Conservation (phyloP, 2,797 vertebrate genomes). For the Mus spretus region DNA sequence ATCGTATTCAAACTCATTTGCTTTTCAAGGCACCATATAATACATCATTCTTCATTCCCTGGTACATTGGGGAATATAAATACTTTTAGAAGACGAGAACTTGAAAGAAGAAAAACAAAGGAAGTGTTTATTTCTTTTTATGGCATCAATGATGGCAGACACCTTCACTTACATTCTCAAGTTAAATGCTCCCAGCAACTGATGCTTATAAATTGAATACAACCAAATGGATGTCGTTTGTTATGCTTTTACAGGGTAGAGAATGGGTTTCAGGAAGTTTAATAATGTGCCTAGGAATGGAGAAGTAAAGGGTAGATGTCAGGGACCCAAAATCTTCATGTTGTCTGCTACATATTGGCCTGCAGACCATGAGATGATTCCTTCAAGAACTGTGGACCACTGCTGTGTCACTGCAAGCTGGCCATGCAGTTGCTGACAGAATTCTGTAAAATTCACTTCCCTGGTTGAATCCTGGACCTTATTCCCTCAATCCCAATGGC, state of each 20-base stretch:
- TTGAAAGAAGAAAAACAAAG: neutral
- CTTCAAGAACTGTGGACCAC: neutral
- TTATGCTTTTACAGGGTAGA: slow-evolving; percentile 1
- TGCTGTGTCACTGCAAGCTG: neutral
- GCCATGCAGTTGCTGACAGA: neutral
- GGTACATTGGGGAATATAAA: neutral
- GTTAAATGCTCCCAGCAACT: neutral
- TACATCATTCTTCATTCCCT: neutral
- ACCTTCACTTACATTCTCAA: neutral
- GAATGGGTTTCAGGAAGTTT: neutral
- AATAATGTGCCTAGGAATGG: neutral
- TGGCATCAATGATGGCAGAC: neutral
- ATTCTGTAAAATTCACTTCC: neutral
- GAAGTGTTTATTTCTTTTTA: neutral
- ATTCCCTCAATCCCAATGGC: neutral
- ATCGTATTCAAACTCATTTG: neutral
- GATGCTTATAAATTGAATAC: neutral
- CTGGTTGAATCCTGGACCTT: neutral
- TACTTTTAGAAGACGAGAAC: slow-evolving; percentile 36
- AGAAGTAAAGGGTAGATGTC: neutral
- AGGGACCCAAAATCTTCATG: neutral
- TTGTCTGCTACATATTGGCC: neutral
- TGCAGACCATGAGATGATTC: neutral
- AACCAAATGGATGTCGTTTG: neutral
- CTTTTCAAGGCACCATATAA: neutral